A percentile compares a stretch with the other conserved stretches of the same genome.
These are phyloP conservation scores for Podilymbus podiceps DNA, from an alignment of 2,113 vertebrate species.

Conservation along the genomic window DNA sequence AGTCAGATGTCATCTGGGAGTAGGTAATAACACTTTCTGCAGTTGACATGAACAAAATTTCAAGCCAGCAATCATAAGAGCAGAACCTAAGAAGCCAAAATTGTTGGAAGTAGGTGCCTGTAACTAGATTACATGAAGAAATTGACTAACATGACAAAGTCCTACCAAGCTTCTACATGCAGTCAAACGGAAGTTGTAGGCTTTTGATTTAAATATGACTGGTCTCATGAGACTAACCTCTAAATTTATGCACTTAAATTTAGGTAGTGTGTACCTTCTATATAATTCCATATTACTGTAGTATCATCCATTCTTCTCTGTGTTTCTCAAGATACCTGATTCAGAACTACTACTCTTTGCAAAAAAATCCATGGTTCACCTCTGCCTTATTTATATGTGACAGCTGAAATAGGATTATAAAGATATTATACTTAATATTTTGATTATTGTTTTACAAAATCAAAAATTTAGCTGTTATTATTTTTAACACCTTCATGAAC, in stretches of 20 bases:
- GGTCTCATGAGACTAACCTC: background rate
- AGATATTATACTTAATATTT: background rate
- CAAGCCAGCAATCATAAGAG: background rate
- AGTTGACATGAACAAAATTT: background rate
- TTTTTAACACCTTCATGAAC: background rate
- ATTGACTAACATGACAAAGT: background rate
- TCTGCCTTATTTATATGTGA: background rate
- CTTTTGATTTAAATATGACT: background rate
- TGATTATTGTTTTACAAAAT: background rate
- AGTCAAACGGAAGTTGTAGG: background rate
- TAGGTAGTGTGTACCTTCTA: background rate
- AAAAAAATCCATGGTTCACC: background rate
- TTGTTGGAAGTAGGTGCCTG: background rate
- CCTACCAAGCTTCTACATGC: background rate
- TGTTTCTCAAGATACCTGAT: background rate
- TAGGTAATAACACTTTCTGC: background rate
- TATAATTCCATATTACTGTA: background rate
- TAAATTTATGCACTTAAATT: background rate
- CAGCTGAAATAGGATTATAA: background rate
- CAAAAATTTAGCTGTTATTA: background rate
- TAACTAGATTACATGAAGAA: background rate
- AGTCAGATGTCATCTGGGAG: background rate
- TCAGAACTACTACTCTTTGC: background rate
- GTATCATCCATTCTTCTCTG: background rate
- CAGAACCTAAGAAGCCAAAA: background rate